Evolutionary conservation across 1,140 invertebrate genomes (phyloP).

Genomic region (Megalopta genalis): DNA sequence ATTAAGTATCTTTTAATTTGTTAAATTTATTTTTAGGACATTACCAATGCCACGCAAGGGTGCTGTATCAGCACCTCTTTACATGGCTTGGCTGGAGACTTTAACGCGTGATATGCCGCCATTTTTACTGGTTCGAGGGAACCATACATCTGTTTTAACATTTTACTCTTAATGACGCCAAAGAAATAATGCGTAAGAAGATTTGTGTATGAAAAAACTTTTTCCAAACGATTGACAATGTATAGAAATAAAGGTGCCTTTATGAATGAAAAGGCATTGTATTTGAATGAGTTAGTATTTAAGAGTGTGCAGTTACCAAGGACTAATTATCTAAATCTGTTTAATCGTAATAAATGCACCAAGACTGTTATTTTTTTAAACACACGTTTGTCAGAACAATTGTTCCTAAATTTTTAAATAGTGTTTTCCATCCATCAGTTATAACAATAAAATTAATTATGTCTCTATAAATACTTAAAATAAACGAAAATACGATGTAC

Average conservation of each 20-base stretch:
- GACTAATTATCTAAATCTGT: constrained; percentile 35
- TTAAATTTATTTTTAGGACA: constrained; percentile 82
- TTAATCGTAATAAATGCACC: constrained; percentile 15
- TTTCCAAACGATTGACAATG: constrained; percentile 2
- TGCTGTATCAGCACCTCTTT: constrained; percentile 92
- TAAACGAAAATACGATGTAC: constrained; percentile 32
- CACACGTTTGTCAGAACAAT: constrained; percentile 19
- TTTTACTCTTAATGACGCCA: constrained; percentile 91
- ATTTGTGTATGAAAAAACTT: not conserved
- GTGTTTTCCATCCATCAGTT: constrained; percentile 30
- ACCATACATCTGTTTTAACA: constrained; percentile 96
- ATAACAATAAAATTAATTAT: constrained; percentile 30
- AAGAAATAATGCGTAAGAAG: not conserved
- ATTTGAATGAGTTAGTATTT: constrained; percentile 32
- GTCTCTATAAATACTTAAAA: constrained; percentile 45
- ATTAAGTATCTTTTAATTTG: not conserved
- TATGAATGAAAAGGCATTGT: not conserved
- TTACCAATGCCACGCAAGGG: constrained; percentile 95
- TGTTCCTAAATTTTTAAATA: constrained; percentile 42
- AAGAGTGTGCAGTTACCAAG: constrained; percentile 40
- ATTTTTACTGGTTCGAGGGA: constrained; percentile 94
- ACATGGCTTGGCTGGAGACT: constrained; percentile 96
- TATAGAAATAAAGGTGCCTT: constrained; percentile 23
- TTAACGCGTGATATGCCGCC: constrained; percentile 94
- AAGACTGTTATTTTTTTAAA: constrained; percentile 50